phyloP scores from a whole-genome alignment of 53 echinoderm and acorn worm species.

The Holothuria scabra region DNA sequence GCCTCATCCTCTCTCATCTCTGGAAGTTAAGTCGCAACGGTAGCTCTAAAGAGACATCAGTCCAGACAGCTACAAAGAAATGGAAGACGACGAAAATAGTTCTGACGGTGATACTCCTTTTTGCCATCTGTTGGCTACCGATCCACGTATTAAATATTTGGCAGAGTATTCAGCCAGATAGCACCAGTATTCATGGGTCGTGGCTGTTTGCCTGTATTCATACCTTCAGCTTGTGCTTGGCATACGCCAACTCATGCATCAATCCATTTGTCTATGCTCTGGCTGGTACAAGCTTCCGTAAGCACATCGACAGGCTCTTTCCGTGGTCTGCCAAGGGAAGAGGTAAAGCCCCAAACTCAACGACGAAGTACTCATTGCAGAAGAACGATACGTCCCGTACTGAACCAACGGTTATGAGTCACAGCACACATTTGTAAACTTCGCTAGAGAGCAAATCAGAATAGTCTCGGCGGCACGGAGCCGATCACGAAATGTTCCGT shows the following conservation, averaged over 20 bases:
- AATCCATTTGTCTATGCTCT: conserved; percentile 94
- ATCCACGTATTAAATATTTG: conserved; percentile 84
- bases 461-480: too few species aligned
- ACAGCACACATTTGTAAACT: conserved; percentile 35
- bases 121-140: conserved; percentile 95
- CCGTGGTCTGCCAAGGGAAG: background rate
- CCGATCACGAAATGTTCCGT: too few species aligned
- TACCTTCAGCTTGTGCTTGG: conserved; percentile 62
- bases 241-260: conserved; percentile 90
- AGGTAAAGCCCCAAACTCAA: conserved; percentile 1
- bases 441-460: too few species aligned
- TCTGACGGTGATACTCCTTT: conserved; percentile 80
- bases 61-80: conserved; percentile 82
- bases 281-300: conserved; percentile 82
- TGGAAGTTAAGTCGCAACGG: conserved; percentile 80
- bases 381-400: conserved; percentile 41
- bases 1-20: conserved; percentile 79
- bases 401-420: conserved; percentile 24
- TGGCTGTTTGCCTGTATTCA: conserved; percentile 44
- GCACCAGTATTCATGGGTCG: background rate
- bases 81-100: conserved; percentile 97
- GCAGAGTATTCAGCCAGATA: conserved; percentile 63
- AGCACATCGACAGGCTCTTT: conserved; percentile 71
- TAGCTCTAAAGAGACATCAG: conserved; percentile 61
- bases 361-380: conserved; percentile 47